phyloP scores from a whole-genome alignment of 2,888 invertebrate genomes.

The Nemurella pictetii region DNA sequence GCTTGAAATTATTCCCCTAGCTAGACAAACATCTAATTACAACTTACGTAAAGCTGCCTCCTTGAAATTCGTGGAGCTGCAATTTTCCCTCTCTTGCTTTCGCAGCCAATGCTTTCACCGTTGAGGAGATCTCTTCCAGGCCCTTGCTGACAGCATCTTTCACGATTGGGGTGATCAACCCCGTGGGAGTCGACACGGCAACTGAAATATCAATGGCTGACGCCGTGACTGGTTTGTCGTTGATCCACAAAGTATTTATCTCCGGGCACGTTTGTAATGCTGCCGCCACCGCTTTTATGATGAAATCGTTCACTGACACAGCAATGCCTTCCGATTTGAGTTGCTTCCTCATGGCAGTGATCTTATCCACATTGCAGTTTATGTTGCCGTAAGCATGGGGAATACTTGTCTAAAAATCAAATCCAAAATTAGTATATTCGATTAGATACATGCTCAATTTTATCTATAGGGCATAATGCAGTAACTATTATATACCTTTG shows the following conservation, averaged over 20 bases:
- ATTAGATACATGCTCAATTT: not conserved
- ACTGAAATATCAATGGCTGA: constrained; percentile 61
- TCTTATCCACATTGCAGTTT: constrained; percentile 57
- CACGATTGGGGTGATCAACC: constrained; percentile 68
- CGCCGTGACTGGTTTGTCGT: constrained; percentile 52
- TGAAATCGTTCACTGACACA: constrained; percentile 68
- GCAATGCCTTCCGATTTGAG: constrained; percentile 57
- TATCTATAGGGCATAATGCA: not conserved
- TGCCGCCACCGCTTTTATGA: constrained; percentile 65
- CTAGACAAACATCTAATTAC: not conserved
- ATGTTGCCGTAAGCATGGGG: constrained; percentile 68
- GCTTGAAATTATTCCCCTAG: no score
- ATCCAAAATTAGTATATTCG: not conserved
- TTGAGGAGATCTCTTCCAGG: constrained; percentile 58
- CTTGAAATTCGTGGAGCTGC: constrained; percentile 70
- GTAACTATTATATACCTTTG: constrained; percentile 56
- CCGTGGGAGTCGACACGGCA: constrained; percentile 66
- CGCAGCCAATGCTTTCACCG: constrained; percentile 58
- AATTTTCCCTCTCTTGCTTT: constrained; percentile 64
- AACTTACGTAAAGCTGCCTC: constrained; percentile 58
- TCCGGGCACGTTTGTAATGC: constrained; percentile 58
- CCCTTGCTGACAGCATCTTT: constrained; percentile 58
- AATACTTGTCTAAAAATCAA: constrained; percentile 58
- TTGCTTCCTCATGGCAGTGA: constrained; percentile 57
- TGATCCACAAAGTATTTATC: constrained; percentile 55